Evolutionary conservation across 2,888 invertebrate genomes (phyloP).

Genomic region (Aethes cnicana): DNA sequence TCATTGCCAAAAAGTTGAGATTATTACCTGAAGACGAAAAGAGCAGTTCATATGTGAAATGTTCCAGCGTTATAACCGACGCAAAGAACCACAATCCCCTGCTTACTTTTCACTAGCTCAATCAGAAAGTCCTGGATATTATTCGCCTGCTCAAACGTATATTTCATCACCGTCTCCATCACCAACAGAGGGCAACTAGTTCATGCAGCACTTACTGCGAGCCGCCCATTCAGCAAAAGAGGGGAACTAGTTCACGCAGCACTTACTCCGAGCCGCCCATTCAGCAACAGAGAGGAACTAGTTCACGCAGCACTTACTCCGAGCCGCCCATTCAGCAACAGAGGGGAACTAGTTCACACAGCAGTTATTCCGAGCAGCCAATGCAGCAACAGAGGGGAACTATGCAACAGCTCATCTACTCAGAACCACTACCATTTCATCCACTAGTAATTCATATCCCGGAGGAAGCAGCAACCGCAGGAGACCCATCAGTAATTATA

Average conservation of each 20-base stretch:
- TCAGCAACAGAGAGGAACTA: too few relatives aligned
- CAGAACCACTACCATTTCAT: constrained; percentile 14
- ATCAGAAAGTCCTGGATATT: constrained; percentile 1
- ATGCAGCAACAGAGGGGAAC: constrained; percentile 13
- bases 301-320: too few relatives aligned
- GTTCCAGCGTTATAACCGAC: constrained; percentile 23
- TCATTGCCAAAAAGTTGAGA: constrained; percentile 33
- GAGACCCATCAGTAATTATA: too few relatives aligned
- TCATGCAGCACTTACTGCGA: too few relatives aligned
- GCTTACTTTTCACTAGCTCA: constrained; percentile 18
- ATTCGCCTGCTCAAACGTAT: too few relatives aligned
- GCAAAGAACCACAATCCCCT: constrained; percentile 12
- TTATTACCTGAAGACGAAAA: constrained; percentile 32
- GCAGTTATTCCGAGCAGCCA: constrained; percentile 13
- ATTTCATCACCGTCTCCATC: constrained; percentile 21
- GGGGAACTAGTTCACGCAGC: too few relatives aligned
- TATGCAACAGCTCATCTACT: constrained; percentile 25
- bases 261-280: too few relatives aligned
- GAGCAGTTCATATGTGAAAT: constrained; percentile 32
- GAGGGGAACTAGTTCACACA: too few relatives aligned
- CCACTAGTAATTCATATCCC: too few relatives aligned
- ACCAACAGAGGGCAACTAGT: constrained; percentile 20
- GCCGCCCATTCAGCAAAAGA: too few relatives aligned
- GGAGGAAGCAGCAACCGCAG: too few relatives aligned
- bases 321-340: too few relatives aligned